Conservation (phyloP, 2,888 invertebrate genomes). For the Chelonus formosanus region DNA sequence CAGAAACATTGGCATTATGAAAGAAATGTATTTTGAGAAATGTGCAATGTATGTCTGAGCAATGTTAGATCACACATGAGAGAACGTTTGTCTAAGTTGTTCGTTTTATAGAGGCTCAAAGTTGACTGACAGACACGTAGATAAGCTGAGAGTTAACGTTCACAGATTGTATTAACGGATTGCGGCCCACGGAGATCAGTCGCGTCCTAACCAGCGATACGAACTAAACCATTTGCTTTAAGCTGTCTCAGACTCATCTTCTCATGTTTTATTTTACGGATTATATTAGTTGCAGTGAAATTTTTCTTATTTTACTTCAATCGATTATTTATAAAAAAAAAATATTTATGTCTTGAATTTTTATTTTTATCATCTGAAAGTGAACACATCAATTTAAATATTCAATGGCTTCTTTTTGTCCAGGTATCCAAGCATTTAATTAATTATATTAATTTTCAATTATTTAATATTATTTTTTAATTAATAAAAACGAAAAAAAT, state of each 20-base stretch:
- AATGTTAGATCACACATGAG: neutral
- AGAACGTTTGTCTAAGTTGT: conserved; percentile 26
- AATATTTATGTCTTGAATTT: no score
- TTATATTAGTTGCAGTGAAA: neutral
- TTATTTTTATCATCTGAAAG: no score
- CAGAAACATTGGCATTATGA: no score
- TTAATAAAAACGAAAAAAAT: no score
- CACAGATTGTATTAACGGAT: conserved; percentile 45
- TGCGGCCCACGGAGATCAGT: conserved; percentile 42
- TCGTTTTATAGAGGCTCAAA: conserved; percentile 26
- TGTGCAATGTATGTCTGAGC: no score
- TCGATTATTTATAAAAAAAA: no score
- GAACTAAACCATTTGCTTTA: conserved; percentile 36
- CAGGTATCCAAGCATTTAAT: no score
- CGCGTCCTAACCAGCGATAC: conserved; percentile 38
- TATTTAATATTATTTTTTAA: no score
- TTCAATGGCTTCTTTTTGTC: no score
- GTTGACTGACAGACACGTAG: conserved; percentile 26
- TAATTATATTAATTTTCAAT: no score
- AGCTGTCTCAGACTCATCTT: conserved; percentile 12
- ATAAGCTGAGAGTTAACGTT: conserved; percentile 38
- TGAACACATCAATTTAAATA: no score
- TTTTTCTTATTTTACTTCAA: neutral
- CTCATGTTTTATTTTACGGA: neutral
- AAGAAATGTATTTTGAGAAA: no score